Conservation (phyloP, 2,888 invertebrate species). For the Oscheius onirici region DNA sequence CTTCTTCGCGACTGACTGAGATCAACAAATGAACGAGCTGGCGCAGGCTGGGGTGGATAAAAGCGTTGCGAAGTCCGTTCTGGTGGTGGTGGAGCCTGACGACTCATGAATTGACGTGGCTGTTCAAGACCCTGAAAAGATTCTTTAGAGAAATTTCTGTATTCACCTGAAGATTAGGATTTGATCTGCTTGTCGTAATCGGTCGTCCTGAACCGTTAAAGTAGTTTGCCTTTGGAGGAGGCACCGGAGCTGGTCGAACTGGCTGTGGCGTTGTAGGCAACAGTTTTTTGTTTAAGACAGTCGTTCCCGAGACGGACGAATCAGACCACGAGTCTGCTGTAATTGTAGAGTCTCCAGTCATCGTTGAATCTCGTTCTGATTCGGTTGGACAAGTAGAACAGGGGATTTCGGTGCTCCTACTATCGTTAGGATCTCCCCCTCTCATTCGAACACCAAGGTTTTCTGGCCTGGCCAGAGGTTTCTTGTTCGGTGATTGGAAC, state of each 20-base stretch:
- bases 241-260: background rate
- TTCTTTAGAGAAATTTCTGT: background rate
- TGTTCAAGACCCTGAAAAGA: conserved; percentile 6
- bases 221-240: conserved; percentile 1
- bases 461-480: background rate
- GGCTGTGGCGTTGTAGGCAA: conserved; percentile 13
- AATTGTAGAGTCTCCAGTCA: conserved; percentile 29
- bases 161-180: conserved; percentile 24
- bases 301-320: conserved; percentile 36
- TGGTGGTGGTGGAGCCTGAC: conserved; percentile 23
- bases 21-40: conserved; percentile 31
- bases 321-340: conserved; percentile 34
- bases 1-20: conserved; percentile 25
- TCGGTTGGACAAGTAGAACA: conserved; percentile 40
- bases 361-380: conserved; percentile 33
- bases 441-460: conserved; percentile 12
- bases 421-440: conserved; percentile 1
- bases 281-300: conserved; percentile 36
- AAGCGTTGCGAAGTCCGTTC: conserved; percentile 25
- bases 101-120: background rate
- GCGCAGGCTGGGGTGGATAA: conserved; percentile 19
- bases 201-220: conserved; percentile 25
- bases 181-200: conserved; percentile 22
- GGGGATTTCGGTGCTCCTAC: conserved; percentile 27
- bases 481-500: conserved; percentile 31